phyloP scores from a whole-genome alignment of 2,113 vertebrate species.

The Vanacampus margaritifer region DNA sequence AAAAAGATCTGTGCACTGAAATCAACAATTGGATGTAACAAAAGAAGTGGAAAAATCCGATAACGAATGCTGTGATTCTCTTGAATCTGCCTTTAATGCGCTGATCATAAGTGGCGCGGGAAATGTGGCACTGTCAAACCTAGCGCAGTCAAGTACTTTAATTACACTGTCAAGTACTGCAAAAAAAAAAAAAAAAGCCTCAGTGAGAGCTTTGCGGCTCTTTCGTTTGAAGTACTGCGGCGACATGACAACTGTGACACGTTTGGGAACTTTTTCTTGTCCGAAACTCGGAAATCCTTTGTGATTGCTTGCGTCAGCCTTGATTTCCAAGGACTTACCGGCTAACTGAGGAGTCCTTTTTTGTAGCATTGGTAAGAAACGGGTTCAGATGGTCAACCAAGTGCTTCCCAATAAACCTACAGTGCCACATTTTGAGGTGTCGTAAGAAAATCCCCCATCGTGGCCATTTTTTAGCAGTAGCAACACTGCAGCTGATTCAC shows the following conservation, averaged over 20 bases:
- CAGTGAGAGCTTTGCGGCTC: too few species aligned
- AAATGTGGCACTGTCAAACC: slow-evolving; percentile 55
- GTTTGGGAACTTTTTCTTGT: slow-evolving; percentile 46
- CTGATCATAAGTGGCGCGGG: too few species aligned
- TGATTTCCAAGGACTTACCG: slow-evolving; percentile 59
- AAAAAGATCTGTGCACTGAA: slow-evolving; percentile 4
- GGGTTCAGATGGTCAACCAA: neutral
- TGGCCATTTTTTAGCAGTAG: too few species aligned
- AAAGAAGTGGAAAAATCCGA: too few species aligned
- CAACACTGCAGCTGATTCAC: too few species aligned
- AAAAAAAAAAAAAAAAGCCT: too few species aligned
- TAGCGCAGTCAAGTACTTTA: slow-evolving; percentile 39
- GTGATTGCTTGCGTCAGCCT: slow-evolving; percentile 18
- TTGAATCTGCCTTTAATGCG: too few species aligned
- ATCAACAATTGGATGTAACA: too few species aligned
- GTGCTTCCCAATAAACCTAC: neutral
- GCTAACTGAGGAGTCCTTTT: slow-evolving; percentile 6
- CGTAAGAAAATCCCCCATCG: too few species aligned
- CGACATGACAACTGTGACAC: slow-evolving; percentile 24
- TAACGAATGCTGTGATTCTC: too few species aligned
- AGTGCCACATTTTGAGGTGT: too few species aligned
- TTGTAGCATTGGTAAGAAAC: neutral
- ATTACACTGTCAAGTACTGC: slow-evolving; percentile 55
- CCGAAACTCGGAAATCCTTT: slow-evolving; percentile 62
- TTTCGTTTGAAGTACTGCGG: neutral